A percentile compares a stretch with the other conserved stretches of the same genome.
Conservation (phyloP, 1,140 invertebrate genomes). For the Dreissena polymorpha region DNA sequence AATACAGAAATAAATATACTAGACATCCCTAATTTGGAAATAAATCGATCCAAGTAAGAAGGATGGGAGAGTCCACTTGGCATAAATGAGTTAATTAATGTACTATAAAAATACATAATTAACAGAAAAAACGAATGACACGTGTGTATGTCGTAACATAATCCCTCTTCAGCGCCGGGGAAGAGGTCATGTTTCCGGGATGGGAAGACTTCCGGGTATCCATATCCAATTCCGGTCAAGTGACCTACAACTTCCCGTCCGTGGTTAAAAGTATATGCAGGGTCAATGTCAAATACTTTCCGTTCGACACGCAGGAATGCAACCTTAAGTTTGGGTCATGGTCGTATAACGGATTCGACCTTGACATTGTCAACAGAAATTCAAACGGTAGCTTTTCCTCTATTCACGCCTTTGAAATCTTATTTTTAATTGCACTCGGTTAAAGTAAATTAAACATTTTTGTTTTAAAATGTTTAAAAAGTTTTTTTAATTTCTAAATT, state of each 20-base stretch:
- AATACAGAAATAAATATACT: too few relatives aligned
- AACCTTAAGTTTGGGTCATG: conserved; percentile 51
- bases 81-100: too few relatives aligned
- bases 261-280: conserved; percentile 40
- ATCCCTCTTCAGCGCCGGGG: conserved; percentile 21
- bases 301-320: conserved; percentile 52
- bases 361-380: conserved; percentile 50
- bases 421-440: too few relatives aligned
- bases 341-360: conserved; percentile 39
- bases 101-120: too few relatives aligned
- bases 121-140: too few relatives aligned
- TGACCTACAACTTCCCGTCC: conserved; percentile 49
- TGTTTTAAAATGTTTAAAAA: too few relatives aligned
- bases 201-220: conserved; percentile 26
- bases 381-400: conserved; percentile 8
- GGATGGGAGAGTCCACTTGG: too few relatives aligned
- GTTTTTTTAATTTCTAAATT: too few relatives aligned
- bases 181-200: conserved; percentile 54
- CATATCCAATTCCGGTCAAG: conserved; percentile 17
- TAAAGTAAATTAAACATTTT: too few relatives aligned
- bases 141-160: too few relatives aligned
- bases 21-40: too few relatives aligned
- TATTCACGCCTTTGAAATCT: not conserved
- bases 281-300: conserved; percentile 45
- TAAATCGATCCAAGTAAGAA: too few relatives aligned